Conservation (phyloP, 1,140 invertebrate genomes). For the Copidosoma floridanum region DNA sequence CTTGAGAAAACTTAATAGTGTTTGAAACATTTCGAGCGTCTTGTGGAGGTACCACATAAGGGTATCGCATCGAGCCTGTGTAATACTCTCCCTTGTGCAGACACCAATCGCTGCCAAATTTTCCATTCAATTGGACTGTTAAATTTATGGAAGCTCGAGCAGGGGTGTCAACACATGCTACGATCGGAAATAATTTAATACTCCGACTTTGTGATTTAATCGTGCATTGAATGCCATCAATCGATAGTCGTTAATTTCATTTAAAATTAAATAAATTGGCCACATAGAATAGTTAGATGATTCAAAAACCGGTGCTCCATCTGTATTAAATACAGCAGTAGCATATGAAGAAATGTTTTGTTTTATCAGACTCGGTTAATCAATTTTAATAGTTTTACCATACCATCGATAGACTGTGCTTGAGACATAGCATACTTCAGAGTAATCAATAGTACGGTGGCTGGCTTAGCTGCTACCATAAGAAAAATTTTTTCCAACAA, state of each 20-base stretch:
- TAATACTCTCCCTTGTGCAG: neutral
- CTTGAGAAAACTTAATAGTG: no score
- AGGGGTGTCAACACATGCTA: neutral
- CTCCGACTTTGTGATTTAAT: no score
- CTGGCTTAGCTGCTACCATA: no score
- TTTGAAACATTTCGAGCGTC: no score
- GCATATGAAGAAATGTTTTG: no score
- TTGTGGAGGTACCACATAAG: neutral
- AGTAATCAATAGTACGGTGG: no score
- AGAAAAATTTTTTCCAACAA: no score
- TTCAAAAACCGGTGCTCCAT: slow-evolving; percentile 1
- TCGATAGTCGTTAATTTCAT: slow-evolving; percentile 2
- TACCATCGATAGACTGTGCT: no score
- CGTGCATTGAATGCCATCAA: neutral
- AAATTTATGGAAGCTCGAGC: slow-evolving; percentile 1
- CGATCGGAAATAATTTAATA: neutral
- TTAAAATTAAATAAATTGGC: neutral
- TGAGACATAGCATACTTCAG: no score
- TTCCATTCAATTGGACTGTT: neutral
- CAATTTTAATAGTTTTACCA: no score
- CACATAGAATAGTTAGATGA: neutral
- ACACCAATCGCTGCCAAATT: slow-evolving; percentile 2
- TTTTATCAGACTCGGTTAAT: slow-evolving; percentile 4
- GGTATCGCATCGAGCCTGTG: neutral
- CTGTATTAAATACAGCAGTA: no score